These are phyloP conservation scores for Sturmia bella DNA, from an alignment of 2,888 invertebrate genomes.

Conservation along the genomic window DNA sequence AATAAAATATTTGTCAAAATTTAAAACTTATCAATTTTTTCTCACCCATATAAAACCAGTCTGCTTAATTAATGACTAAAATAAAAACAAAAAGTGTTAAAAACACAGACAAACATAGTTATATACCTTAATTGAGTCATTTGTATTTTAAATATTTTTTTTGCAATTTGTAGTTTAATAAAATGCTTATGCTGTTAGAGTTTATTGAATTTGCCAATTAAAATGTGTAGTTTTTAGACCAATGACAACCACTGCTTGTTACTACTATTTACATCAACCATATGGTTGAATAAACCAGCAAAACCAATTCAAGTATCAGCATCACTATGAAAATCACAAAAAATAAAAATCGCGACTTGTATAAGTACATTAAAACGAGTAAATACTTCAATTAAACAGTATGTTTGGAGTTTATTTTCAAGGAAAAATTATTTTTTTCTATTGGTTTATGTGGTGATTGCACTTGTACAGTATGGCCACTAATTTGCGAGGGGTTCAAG, in stretches of 20 bases:
- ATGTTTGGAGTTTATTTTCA: no score
- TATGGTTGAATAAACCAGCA: conserved; percentile 26
- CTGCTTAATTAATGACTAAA: conserved; percentile 28
- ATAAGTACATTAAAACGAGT: no score
- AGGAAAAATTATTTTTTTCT: no score
- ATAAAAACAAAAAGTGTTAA: neutral
- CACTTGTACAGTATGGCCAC: no score
- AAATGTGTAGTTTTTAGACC: conserved; percentile 19
- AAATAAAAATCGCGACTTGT: no score
- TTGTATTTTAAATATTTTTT: conserved; percentile 17
- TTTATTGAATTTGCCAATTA: conserved; percentile 32
- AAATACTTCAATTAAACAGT: no score
- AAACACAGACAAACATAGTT: conserved; percentile 20
- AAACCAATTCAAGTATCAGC: conserved; percentile 31
- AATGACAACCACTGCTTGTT: conserved; percentile 31
- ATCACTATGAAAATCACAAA: no score
- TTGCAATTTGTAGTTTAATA: conserved; percentile 33
- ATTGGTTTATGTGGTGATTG: no score
- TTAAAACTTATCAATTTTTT: conserved; percentile 21
- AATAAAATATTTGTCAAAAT: no score
- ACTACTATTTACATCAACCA: conserved; percentile 21
- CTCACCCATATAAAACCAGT: conserved; percentile 2
- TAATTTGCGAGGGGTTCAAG: no score
- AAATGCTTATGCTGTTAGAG: conserved; percentile 11
- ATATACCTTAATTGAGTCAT: conserved; percentile 40